These are phyloP conservation scores for Morus bassanus DNA, from an alignment of 2,797 vertebrate species.

Conservation along the genomic window DNA sequence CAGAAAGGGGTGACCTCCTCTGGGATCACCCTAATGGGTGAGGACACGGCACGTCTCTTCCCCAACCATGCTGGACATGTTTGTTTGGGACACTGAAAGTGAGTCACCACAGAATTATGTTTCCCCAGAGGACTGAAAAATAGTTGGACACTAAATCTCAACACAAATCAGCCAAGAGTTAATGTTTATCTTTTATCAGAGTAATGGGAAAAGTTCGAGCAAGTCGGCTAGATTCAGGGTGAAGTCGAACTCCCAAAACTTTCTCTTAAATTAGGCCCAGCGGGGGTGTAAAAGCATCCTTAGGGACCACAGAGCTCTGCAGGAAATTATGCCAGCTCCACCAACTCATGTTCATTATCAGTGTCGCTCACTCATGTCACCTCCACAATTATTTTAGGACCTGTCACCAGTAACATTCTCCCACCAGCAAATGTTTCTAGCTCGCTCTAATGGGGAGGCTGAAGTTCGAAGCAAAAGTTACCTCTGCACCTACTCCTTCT, in stretches of 20 bases:
- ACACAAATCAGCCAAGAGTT: background rate
- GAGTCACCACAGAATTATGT: accelerated
- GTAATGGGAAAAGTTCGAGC: conserved; percentile 6
- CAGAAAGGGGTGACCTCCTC: background rate
- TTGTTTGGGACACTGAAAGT: background rate
- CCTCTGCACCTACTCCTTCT: background rate
- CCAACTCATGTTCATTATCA: conserved; percentile 41
- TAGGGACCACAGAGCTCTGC: conserved; percentile 17
- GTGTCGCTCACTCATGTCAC: conserved; percentile 51
- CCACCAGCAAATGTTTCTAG: conserved; percentile 56
- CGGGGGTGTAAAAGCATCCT: conserved; percentile 51
- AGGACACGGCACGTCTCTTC: background rate
- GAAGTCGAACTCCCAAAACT: conserved; percentile 40
- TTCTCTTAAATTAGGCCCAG: conserved; percentile 47
- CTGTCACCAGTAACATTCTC: conserved; percentile 55
- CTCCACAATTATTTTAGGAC: conserved; percentile 58
- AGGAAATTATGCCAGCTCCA: conserved; percentile 40
- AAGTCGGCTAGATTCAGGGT: background rate
- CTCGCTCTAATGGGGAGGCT: background rate
- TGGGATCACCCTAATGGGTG: accelerated
- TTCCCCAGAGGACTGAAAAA: background rate
- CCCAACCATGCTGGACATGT: accelerated
- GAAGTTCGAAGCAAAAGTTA: background rate
- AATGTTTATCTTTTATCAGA: background rate
- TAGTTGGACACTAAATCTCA: background rate